phyloP scores from a whole-genome alignment of 2,888 invertebrate genomes.

The Drosophila buzzatii region DNA sequence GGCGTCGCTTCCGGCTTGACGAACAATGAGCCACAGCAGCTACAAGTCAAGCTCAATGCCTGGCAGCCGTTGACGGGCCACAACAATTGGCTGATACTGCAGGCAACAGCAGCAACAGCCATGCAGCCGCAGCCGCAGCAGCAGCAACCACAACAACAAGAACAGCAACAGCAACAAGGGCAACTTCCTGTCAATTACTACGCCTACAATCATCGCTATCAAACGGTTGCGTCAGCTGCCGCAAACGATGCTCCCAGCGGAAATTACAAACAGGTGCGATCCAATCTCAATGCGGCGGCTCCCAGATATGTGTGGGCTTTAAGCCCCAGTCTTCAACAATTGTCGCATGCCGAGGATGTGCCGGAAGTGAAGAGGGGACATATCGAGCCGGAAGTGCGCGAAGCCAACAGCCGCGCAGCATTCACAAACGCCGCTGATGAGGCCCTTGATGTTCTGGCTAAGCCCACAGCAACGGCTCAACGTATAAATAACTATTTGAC shows the following conservation, averaged over 20 bases:
- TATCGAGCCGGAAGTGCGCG: constrained; percentile 48
- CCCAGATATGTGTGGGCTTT: constrained; percentile 68
- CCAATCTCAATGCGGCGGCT: constrained; percentile 41
- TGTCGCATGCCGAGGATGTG: constrained; percentile 32
- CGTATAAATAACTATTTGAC: constrained; percentile 56
- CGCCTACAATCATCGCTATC: constrained; percentile 76
- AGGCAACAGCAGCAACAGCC: constrained; percentile 67
- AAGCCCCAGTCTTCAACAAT: constrained; percentile 60
- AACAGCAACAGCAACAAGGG: constrained; percentile 6
- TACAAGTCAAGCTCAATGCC: constrained; percentile 63
- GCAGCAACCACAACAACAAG: neutral
- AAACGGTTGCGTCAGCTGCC: constrained; percentile 26
- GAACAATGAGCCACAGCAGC: constrained; percentile 36
- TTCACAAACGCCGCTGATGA: constrained; percentile 39
- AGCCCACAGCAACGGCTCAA: constrained; percentile 18
- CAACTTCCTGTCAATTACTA: constrained; percentile 76
- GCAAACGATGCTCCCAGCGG: constrained; percentile 45
- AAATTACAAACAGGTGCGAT: constrained; percentile 74
- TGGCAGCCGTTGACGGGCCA: constrained; percentile 71
- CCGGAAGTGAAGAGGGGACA: constrained; percentile 31
- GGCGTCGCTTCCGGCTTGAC: constrained; percentile 50
- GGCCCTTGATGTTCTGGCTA: constrained; percentile 17
- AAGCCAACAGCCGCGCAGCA: constrained; percentile 22
- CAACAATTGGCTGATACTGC: constrained; percentile 78
- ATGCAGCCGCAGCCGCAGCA: constrained; percentile 30